Conservation (phyloP, 2,888 invertebrate genomes). For the Cheilosia grossa region DNA sequence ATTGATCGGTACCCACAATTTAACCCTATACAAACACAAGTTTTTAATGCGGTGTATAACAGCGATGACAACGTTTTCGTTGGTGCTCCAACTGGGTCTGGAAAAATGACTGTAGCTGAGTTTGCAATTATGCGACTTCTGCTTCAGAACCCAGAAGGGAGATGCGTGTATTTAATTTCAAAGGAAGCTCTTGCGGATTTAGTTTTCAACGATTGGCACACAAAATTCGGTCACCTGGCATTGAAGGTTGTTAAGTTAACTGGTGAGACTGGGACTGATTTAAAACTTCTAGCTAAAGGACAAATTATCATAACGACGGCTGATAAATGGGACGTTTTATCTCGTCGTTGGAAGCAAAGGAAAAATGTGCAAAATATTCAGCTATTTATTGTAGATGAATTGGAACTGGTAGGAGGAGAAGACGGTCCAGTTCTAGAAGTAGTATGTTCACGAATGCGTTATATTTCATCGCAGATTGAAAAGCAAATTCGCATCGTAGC, state of each 20-base stretch:
- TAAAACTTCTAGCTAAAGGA: conserved; percentile 95
- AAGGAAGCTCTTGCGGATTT: conserved; percentile 95
- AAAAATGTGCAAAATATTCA: conserved; percentile 99
- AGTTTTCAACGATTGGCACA: conserved; percentile 95
- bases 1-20: conserved; percentile 94
- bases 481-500: conserved; percentile 96
- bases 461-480: conserved; percentile 97
- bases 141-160: conserved; percentile 88
- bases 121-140: conserved; percentile 96
- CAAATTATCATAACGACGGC: conserved; percentile 98
- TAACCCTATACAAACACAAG: conserved; percentile 99
- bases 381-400: conserved; percentile 97
- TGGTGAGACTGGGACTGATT: conserved; percentile 98
- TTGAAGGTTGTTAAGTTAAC: conserved; percentile 94
- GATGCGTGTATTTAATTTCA: conserved; percentile 97
- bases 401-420: conserved; percentile 95
- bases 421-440: conserved; percentile 97
- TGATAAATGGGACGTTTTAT: conserved; percentile 99
- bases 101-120: conserved; percentile 97
- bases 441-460: conserved; percentile 95
- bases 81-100: conserved; percentile 95
- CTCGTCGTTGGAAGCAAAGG: conserved; percentile 98
- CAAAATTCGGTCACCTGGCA: conserved; percentile 92
- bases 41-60: conserved; percentile 99
- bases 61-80: conserved; percentile 99